These are phyloP conservation scores for Pitangus sulphuratus DNA, from an alignment of 2,797 vertebrate species.

Conservation along the genomic window DNA sequence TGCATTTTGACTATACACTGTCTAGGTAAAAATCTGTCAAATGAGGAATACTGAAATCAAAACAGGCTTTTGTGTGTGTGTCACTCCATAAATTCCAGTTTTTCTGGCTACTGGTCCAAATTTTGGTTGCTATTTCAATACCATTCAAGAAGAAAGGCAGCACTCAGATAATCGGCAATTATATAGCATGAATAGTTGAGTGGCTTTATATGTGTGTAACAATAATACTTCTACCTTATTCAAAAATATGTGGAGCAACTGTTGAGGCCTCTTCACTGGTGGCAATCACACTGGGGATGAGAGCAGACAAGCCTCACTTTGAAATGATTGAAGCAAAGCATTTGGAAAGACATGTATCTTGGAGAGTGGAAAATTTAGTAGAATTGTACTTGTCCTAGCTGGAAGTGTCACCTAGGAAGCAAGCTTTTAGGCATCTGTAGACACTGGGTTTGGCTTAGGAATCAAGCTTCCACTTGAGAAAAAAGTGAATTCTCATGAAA, in stretches of 20 bases:
- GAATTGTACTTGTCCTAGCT: neutral
- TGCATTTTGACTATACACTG: neutral
- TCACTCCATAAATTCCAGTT: neutral
- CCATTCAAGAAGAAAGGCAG: neutral
- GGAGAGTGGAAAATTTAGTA: neutral
- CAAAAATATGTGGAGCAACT: neutral
- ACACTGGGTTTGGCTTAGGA: neutral
- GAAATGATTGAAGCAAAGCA: neutral
- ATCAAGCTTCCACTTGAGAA: neutral
- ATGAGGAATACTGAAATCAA: slow-evolving; percentile 12
- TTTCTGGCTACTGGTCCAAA: neutral
- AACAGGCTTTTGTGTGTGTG: neutral
- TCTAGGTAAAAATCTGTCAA: slow-evolving; percentile 41
- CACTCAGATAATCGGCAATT: neutral
- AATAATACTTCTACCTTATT: neutral
- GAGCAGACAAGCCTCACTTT: neutral
- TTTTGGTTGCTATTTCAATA: neutral
- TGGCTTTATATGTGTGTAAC: neutral
- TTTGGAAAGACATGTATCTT: neutral
- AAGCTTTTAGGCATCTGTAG: neutral
- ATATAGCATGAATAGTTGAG: neutral
- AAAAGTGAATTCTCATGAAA: neutral
- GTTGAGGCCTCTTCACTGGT: neutral
- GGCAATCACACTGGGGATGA: neutral
- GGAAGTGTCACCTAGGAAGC: neutral